Percentiles rank a stretch among this genome's conserved stretches.
phyloP scores from a whole-genome alignment of 1,140 invertebrate species.

The Anastrepha obliqua region DNA sequence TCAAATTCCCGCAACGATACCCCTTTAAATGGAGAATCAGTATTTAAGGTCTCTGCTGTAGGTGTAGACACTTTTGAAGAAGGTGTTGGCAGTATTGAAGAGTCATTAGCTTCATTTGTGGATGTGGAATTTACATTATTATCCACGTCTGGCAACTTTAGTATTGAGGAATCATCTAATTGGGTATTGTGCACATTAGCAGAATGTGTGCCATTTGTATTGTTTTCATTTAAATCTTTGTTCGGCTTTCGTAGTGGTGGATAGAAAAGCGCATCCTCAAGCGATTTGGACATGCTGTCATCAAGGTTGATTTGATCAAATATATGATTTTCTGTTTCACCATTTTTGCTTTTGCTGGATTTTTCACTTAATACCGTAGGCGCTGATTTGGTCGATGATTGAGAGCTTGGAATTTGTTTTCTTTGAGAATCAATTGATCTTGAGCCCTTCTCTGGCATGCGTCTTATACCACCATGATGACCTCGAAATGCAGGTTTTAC shows the following conservation, averaged over 20 bases:
- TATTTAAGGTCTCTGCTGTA: conserved; percentile 56
- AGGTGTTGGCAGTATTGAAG: conserved; percentile 54
- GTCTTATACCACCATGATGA: conserved; percentile 67
- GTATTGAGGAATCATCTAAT: conserved; percentile 50
- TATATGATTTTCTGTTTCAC: conserved; percentile 59
- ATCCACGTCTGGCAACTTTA: conserved; percentile 33
- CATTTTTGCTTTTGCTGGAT: not conserved
- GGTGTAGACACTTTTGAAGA: conserved; percentile 7
- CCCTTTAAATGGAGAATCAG: conserved; percentile 71
- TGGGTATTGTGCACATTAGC: conserved; percentile 29
- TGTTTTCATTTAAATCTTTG: conserved; percentile 9
- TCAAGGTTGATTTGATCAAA: conserved; percentile 63
- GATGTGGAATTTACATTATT: conserved; percentile 55
- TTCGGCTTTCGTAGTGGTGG: conserved; percentile 55
- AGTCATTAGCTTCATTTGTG: conserved; percentile 52
- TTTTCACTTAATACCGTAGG: not conserved
- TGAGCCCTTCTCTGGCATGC: conserved; percentile 68
- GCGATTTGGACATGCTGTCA: conserved; percentile 65
- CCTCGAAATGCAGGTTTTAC: conserved; percentile 64
- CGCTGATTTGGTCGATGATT: not conserved
- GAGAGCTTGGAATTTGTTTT: conserved; percentile 59
- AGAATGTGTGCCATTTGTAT: conserved; percentile 15
- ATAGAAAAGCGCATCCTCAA: conserved; percentile 68
- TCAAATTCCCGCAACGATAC: conserved; percentile 80
- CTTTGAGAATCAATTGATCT: conserved; percentile 58